Percentiles rank a stretch among this genome's conserved stretches.
Conservation (phyloP, 2,888 invertebrate species). For the Clitarchus hookeri region DNA sequence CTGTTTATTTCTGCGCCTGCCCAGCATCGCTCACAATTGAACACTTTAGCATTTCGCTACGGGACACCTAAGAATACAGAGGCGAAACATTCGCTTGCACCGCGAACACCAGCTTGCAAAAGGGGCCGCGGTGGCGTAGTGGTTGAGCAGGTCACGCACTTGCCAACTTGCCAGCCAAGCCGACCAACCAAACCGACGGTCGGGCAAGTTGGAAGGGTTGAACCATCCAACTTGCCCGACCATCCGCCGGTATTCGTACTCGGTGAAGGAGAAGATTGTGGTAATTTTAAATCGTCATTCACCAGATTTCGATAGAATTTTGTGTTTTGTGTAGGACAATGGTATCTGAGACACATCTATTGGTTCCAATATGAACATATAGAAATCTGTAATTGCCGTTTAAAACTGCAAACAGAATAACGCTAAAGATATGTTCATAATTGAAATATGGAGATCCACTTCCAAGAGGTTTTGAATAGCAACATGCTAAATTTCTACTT, state of each 20-base stretch:
- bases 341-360: neutral
- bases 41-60: too few relatives aligned
- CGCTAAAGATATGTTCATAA: neutral
- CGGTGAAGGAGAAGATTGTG: neutral
- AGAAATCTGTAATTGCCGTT: neutral
- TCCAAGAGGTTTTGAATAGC: neutral
- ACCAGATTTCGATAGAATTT: neutral
- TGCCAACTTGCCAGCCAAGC: too few relatives aligned
- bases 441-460: neutral
- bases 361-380: neutral
- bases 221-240: too few relatives aligned
- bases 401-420: neutral
- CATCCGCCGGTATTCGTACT: neutral
- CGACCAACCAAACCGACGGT: too few relatives aligned
- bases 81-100: too few relatives aligned
- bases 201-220: too few relatives aligned
- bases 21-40: too few relatives aligned
- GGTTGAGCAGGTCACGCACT: too few relatives aligned
- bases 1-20: too few relatives aligned
- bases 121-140: too few relatives aligned
- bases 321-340: neutral
- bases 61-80: too few relatives aligned
- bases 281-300: neutral
- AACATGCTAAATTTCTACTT: conserved; percentile 1
- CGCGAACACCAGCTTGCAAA: too few relatives aligned